Evolutionary conservation across 2,888 invertebrate genomes (phyloP).

Genomic region (Drosophila cracens): DNA sequence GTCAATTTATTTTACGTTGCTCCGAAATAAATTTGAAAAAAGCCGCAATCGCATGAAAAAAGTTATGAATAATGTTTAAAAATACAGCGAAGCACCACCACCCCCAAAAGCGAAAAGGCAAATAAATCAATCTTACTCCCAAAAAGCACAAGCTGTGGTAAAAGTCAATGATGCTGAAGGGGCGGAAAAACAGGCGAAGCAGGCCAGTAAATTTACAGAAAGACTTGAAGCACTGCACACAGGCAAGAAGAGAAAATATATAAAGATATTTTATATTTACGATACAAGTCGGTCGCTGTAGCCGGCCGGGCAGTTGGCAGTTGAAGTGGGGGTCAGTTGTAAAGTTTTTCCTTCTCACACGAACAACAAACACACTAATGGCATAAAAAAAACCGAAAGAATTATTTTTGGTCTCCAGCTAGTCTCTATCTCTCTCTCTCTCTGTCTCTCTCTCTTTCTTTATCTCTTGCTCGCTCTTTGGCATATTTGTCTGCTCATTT

Average conservation of each 20-base stretch:
- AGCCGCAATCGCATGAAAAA: slow-evolving; percentile 55
- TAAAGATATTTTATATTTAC: slow-evolving; percentile 57
- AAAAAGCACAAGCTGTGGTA: slow-evolving; percentile 25
- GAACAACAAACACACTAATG: slow-evolving; percentile 14
- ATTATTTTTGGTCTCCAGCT: slow-evolving; percentile 32
- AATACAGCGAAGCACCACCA: slow-evolving; percentile 45
- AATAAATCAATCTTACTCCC: slow-evolving; percentile 78
- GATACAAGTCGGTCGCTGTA: slow-evolving; percentile 30
- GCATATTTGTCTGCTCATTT: slow-evolving; percentile 44
- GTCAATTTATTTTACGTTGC: slow-evolving; percentile 67
- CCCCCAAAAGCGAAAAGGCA: slow-evolving; percentile 41
- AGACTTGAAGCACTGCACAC: slow-evolving; percentile 20
- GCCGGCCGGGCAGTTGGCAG: neutral
- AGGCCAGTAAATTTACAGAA: slow-evolving; percentile 15
- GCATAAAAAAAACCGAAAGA: slow-evolving; percentile 19
- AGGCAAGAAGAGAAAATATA: slow-evolving; percentile 60
- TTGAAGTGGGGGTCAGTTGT: slow-evolving; percentile 25
- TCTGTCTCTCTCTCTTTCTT: slow-evolving; percentile 1
- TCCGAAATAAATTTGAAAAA: slow-evolving; percentile 72
- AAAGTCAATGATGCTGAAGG: slow-evolving; percentile 33
- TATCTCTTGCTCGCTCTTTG: neutral
- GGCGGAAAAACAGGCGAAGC: no score
- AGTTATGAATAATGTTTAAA: slow-evolving; percentile 76
- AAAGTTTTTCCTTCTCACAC: slow-evolving; percentile 25
- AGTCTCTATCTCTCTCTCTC: neutral